Evolutionary conservation across 2,113 vertebrate species (phyloP).

Genomic region (Diphyllodes magnificus): DNA sequence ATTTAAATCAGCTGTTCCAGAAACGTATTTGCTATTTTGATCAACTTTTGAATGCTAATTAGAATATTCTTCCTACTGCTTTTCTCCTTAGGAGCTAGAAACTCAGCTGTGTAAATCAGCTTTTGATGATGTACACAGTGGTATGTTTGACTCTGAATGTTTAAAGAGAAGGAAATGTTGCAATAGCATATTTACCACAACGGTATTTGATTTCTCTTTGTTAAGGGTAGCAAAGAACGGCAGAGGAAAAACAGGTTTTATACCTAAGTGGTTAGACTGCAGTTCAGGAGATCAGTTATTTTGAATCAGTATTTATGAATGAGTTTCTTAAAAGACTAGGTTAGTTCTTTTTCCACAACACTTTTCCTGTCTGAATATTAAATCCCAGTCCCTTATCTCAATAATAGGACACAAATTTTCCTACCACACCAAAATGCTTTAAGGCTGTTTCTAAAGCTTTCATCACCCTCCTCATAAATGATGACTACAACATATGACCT

Average conservation of each 20-base stretch:
- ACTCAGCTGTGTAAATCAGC: slow-evolving; percentile 38
- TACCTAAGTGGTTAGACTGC: background rate
- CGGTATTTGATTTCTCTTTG: background rate
- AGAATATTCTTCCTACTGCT: slow-evolving; percentile 1
- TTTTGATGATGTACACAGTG: slow-evolving; percentile 45
- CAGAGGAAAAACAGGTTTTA: background rate
- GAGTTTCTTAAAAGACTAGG: background rate
- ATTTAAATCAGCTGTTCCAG: slow-evolving; percentile 37
- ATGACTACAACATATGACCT: background rate
- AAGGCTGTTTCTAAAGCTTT: background rate
- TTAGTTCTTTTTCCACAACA: background rate
- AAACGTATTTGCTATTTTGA: slow-evolving; percentile 23
- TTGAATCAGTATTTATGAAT: background rate
- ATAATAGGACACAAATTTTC: background rate
- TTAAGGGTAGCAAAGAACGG: background rate
- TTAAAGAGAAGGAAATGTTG: background rate
- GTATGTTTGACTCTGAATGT: background rate
- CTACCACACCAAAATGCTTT: background rate
- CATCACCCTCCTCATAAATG: background rate
- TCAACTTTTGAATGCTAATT: slow-evolving; percentile 37
- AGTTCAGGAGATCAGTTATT: background rate
- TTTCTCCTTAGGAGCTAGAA: slow-evolving; percentile 28
- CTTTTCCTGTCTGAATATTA: background rate
- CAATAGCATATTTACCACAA: background rate
- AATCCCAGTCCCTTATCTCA: background rate